Percentiles rank a stretch among this genome's conserved stretches.
Conservation (phyloP, 2,113 vertebrate genomes). For the Scomber scombrus region DNA sequence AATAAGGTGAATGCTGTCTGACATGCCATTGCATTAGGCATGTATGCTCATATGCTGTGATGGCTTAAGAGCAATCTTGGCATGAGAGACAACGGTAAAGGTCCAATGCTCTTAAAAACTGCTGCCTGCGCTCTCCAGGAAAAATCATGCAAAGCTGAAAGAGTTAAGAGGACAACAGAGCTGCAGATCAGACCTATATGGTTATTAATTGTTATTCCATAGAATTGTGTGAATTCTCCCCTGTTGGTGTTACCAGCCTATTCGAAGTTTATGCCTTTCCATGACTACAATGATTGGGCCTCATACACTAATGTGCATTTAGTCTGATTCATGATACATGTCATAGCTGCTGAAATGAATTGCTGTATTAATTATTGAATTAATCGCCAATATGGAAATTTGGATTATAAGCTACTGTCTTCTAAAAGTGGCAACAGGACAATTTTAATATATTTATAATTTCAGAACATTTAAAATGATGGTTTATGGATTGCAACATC, state of each 20-base stretch:
- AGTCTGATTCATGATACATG: no score
- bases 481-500: no score
- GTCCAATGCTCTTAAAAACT: constrained; percentile 13
- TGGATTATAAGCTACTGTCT: no score
- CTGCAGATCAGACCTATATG: neutral
- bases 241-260: neutral
- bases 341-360: no score
- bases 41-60: neutral
- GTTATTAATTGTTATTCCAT: neutral
- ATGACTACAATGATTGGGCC: no score
- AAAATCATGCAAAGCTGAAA: neutral
- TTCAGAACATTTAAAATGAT: no score
- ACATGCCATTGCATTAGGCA: neutral
- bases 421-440: no score
- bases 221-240: no score
- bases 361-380: no score
- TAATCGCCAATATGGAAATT: no score
- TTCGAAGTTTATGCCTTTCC: neutral
- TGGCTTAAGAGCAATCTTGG: neutral
- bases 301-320: no score
- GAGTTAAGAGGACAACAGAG: neutral
- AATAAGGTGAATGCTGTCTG: constrained; percentile 11
- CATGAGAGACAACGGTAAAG: neutral
- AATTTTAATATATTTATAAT: no score
- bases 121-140: neutral